phyloP scores from a whole-genome alignment of 2,797 vertebrate genomes.

The Centropyge bicolor region DNA sequence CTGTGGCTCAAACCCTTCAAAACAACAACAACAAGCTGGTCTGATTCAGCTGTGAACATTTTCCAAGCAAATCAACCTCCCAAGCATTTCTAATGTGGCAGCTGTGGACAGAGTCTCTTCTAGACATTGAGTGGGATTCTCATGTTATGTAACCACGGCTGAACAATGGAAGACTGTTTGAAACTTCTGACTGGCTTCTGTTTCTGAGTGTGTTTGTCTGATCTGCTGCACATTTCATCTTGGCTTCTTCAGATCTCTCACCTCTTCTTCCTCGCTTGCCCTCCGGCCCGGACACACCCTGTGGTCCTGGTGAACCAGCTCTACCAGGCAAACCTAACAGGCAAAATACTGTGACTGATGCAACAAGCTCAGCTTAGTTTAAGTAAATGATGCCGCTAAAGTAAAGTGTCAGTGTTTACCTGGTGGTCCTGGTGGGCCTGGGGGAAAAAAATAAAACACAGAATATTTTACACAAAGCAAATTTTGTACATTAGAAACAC shows the following conservation, averaged over 20 bases:
- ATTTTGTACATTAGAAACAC: background rate
- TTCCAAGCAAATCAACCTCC: background rate
- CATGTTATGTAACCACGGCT: constrained; percentile 29
- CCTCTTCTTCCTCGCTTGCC: constrained; percentile 91
- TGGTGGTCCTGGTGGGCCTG: constrained; percentile 91
- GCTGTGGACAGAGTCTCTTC: constrained; percentile 21
- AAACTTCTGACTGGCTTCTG: constrained; percentile 27
- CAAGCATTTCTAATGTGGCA: background rate
- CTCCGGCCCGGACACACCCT: constrained; percentile 84
- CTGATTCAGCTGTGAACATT: constrained; percentile 8
- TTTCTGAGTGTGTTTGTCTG: constrained; percentile 3
- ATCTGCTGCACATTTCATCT: background rate
- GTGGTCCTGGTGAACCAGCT: constrained; percentile 84
- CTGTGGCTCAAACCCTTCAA: background rate
- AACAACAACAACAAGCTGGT: background rate
- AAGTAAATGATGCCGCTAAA: background rate
- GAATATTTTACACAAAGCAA: constrained; percentile 5
- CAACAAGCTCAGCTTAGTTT: background rate
- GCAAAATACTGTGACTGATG: background rate
- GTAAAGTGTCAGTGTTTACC: constrained; percentile 81
- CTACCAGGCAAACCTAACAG: constrained; percentile 73
- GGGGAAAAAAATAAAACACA: background rate
- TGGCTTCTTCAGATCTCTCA: constrained; percentile 55
- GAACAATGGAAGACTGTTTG: constrained; percentile 55
- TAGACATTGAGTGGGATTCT: constrained; percentile 37